Evolutionary conservation across 2,797 vertebrate genomes (phyloP).

Genomic region (Protosalanx chinensis): DNA sequence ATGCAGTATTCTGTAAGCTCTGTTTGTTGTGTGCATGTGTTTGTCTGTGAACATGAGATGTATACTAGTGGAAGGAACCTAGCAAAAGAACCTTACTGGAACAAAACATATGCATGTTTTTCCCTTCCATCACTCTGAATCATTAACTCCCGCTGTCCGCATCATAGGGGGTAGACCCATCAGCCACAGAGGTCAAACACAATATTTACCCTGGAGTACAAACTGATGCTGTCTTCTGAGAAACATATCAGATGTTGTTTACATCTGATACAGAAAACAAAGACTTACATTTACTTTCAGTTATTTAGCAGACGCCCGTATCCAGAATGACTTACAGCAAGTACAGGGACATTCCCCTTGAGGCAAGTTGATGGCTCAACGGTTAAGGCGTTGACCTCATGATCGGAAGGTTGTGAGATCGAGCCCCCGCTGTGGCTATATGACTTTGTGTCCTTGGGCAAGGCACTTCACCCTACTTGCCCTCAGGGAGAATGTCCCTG

Average conservation of each 20-base stretch:
- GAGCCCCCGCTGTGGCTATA: too few species aligned
- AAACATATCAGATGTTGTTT: neutral
- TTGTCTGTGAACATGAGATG: neutral
- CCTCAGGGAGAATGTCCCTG: too few species aligned
- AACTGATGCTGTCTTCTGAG: neutral
- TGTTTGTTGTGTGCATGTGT: neutral
- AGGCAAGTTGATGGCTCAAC: too few species aligned
- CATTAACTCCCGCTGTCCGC: constrained; percentile 28
- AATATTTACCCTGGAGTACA: constrained; percentile 48
- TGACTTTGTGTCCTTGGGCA: too few species aligned
- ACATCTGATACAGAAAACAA: neutral
- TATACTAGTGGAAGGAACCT: neutral
- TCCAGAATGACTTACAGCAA: too few species aligned
- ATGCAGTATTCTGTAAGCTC: constrained; percentile 7
- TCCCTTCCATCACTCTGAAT: constrained; percentile 22
- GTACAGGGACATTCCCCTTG: too few species aligned
- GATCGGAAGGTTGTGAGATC: too few species aligned
- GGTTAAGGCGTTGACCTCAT: too few species aligned
- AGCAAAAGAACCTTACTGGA: neutral
- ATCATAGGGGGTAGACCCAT: neutral
- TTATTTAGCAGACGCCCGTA: too few species aligned
- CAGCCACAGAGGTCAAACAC: neutral
- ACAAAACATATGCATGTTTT: constrained; percentile 27
- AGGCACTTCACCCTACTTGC: too few species aligned
- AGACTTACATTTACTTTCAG: too few species aligned